Conservation (phyloP, 2,797 vertebrate species). For the Tapirus indicus region DNA sequence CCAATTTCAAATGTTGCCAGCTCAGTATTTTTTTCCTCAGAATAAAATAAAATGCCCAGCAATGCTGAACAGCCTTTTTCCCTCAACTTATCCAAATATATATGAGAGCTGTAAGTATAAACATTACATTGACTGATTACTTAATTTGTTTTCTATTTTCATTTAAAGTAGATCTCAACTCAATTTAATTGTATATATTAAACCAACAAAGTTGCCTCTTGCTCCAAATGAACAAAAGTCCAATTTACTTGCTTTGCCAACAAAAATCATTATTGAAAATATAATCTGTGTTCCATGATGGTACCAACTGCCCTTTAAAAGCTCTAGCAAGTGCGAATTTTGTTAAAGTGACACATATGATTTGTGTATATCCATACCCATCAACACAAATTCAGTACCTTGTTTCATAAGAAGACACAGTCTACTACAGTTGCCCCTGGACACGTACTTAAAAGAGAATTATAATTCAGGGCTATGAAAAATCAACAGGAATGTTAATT, state of each 20-base stretch:
- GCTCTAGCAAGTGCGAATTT: background rate
- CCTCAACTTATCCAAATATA: slow-evolving; percentile 29
- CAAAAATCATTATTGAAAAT: slow-evolving; percentile 62
- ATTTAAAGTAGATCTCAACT: slow-evolving; percentile 73
- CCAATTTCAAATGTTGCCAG: slow-evolving; percentile 51
- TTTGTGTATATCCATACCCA: background rate
- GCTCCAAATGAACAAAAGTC: slow-evolving; percentile 65
- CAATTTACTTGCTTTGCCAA: slow-evolving; percentile 61
- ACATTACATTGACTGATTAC: slow-evolving; percentile 71
- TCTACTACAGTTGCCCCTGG: background rate
- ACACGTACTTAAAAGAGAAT: background rate
- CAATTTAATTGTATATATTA: slow-evolving; percentile 70
- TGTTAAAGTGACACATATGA: background rate
- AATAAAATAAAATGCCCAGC: slow-evolving; percentile 67
- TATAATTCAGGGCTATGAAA: slow-evolving; percentile 1
- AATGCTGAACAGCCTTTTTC: background rate
- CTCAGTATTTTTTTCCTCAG: background rate
- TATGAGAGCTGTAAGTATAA: slow-evolving; percentile 38
- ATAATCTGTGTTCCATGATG: background rate
- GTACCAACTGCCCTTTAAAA: background rate
- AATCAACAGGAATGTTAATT: background rate
- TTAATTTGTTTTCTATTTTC: slow-evolving; percentile 74
- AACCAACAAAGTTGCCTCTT: slow-evolving; percentile 54
- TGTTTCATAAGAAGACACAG: background rate
- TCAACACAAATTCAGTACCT: background rate